Conservation (phyloP, 64 coral and sea anemone genomes). For the Acropora tenuis region DNA sequence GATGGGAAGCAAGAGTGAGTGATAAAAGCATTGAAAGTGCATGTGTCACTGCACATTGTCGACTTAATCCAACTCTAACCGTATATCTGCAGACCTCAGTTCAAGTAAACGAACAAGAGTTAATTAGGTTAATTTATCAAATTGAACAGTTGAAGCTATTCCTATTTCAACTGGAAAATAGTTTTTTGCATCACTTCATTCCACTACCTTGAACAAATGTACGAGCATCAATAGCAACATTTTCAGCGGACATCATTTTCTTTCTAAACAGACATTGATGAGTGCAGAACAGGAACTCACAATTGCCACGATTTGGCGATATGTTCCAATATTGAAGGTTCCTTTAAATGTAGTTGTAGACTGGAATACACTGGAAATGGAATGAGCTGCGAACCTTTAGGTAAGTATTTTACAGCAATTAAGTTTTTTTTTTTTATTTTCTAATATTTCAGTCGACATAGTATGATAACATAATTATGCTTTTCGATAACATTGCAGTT, state of each 20-base stretch:
- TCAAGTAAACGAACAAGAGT: too few relatives aligned
- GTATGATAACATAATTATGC: too few relatives aligned
- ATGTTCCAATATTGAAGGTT: constrained; percentile 18
- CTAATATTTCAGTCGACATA: too few relatives aligned
- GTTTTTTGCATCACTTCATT: too few relatives aligned
- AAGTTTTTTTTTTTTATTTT: too few relatives aligned
- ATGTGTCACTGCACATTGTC: too few relatives aligned
- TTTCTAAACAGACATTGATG: constrained; percentile 31
- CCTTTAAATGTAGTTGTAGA: constrained; percentile 13
- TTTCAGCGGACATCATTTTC: neutral
- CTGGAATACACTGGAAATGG: constrained; percentile 20
- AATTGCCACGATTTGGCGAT: constrained; percentile 41
- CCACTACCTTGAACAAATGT: neutral
- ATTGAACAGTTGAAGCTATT: too few relatives aligned
- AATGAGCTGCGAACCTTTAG: constrained; percentile 14
- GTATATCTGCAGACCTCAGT: too few relatives aligned
- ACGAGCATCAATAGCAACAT: neutral
- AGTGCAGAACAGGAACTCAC: constrained; percentile 32
- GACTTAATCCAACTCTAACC: too few relatives aligned
- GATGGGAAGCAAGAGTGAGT: neutral
- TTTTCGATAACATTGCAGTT: too few relatives aligned
- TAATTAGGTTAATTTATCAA: too few relatives aligned
- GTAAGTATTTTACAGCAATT: neutral
- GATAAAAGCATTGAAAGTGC: neutral
- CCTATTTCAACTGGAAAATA: too few relatives aligned